Percentiles rank a stretch among this genome's conserved stretches.
Conservation (phyloP, 2,797 vertebrate genomes). For the Poeciliopsis presidionis region DNA sequence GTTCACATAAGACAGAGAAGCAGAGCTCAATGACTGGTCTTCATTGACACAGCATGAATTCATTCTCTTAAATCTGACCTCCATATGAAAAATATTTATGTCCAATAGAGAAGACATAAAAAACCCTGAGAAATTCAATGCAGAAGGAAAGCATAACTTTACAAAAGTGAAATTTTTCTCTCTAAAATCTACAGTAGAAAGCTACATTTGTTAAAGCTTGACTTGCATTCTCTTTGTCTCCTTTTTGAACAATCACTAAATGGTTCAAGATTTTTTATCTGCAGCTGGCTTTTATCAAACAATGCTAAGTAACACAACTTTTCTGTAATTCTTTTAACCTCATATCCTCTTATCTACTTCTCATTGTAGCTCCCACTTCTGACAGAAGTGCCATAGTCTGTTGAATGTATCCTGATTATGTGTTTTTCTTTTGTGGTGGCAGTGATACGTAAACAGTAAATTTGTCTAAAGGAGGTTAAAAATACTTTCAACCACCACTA, state of each 20-base stretch:
- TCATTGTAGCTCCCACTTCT: background rate
- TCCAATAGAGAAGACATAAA: background rate
- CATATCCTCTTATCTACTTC: background rate
- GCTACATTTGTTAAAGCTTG: background rate
- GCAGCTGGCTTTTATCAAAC: background rate
- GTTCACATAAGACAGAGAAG: background rate
- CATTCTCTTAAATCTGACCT: background rate
- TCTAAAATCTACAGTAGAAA: background rate
- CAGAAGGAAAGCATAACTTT: background rate
- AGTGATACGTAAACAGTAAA: background rate
- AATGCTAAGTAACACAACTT: background rate
- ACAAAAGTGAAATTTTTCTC: background rate
- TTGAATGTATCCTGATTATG: background rate
- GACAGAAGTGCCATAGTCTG: background rate
- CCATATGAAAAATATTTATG: background rate
- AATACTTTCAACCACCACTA: background rate
- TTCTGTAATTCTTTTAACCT: background rate
- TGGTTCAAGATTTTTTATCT: background rate
- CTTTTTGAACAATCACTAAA: background rate
- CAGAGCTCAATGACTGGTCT: background rate
- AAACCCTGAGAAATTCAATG: background rate
- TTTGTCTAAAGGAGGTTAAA: background rate
- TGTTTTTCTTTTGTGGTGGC: background rate
- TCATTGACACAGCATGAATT: background rate
- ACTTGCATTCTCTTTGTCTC: background rate